A percentile compares a stretch with the other conserved stretches of the same genome.
These are phyloP conservation scores for Noctuana brunneofusca DNA, from an alignment of 2,888 invertebrate genomes.

Conservation along the genomic window DNA sequence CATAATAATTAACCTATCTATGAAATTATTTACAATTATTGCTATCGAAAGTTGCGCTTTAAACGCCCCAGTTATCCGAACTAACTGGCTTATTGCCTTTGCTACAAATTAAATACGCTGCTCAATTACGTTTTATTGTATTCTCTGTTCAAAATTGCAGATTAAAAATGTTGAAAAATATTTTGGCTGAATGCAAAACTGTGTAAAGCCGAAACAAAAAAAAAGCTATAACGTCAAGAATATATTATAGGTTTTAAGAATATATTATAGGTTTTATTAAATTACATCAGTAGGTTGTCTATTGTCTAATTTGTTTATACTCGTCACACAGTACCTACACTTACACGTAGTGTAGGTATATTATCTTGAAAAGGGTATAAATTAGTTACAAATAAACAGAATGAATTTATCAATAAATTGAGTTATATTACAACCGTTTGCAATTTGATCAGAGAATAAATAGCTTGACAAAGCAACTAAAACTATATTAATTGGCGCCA, in stretches of 20 bases:
- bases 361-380: too few relatives aligned
- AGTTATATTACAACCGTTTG: background rate
- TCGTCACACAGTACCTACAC: too few relatives aligned
- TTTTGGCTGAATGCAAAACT: background rate
- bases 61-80: slow-evolving; percentile 67
- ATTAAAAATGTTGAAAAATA: background rate
- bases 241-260: too few relatives aligned
- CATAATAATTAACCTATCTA: slow-evolving; percentile 81
- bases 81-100: slow-evolving; percentile 71
- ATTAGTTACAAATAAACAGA: background rate
- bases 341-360: too few relatives aligned
- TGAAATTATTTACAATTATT: slow-evolving; percentile 78
- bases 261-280: too few relatives aligned
- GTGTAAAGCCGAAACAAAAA: background rate
- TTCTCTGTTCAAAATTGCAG: slow-evolving; percentile 49
- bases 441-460: slow-evolving; percentile 57
- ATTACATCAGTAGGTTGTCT: too few relatives aligned
- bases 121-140: slow-evolving; percentile 33
- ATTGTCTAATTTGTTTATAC: too few relatives aligned
- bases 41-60: slow-evolving; percentile 79
- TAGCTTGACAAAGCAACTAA: slow-evolving; percentile 57
- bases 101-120: slow-evolving; percentile 59
- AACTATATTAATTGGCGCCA: slow-evolving; percentile 56
- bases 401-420: background rate
- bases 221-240: too few relatives aligned